Evolutionary conservation across 2,888 invertebrate species (phyloP), one percentile per base, ranked within the genome.

Genomic region (Clostera curtula): DNA sequence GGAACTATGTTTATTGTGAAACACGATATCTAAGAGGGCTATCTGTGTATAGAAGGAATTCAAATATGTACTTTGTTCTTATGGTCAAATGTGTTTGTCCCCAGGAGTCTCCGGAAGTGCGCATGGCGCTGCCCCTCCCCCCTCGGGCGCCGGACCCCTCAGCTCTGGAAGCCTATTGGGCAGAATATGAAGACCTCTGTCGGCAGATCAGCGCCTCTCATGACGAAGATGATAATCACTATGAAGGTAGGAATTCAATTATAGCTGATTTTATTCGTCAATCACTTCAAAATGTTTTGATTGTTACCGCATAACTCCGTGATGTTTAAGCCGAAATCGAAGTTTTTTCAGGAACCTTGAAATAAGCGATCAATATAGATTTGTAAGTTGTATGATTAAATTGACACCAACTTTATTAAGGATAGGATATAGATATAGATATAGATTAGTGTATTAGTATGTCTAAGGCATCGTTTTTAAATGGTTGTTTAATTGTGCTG

Each of bases 81-180:
- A 16, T 30, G 8, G 1, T 27, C 34, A n/a, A n/a, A n/a, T n/a
- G 16, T 40, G 19, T 13, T 24, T 3, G 7, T 18, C 19, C 27
- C 1, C 62, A 83, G 82, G 82, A 80, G 53, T 64, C 76, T n/a
- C 79, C 80, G 4, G 82, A 80, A 40, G 73, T 80, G 37, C 73
- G 77, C 24, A 73, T 77, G 75, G 64, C 77, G 43, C 43, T 70
- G 43, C 59, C 69, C 34, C 40, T 65, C 44, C 50, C 64, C 29
- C 56, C 70, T 32, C 74, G 72, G 6, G 76, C 77, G 40, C 82
- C 79, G 17, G 83, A 80, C 49, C 84, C 85, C 23, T 58, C 77
- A 10, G 83, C 88, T 47, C 80, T 88, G 40, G 86, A 87, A 12
- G 89, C 89, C 34, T 89, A 89, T 68, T 89, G 89, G 88, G 88